Conservation (phyloP, 2,888 invertebrate species). For the Fragum sueziense region DNA sequence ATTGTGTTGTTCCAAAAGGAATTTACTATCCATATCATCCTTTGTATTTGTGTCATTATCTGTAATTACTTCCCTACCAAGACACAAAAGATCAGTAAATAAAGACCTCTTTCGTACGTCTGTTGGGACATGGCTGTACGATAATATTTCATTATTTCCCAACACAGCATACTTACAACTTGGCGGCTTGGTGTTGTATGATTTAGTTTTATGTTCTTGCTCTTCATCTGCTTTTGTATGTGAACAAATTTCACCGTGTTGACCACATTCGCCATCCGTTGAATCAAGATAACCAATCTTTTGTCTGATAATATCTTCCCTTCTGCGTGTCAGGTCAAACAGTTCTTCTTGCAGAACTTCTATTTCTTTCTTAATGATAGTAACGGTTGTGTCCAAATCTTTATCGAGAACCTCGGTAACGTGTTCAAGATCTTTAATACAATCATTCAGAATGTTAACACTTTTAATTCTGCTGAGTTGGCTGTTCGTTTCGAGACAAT, state of each 20-base stretch:
- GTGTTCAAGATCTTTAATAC: not conserved
- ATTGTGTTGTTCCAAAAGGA: not conserved
- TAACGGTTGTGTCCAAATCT: not conserved
- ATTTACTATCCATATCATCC: not conserved
- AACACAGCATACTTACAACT: too few species aligned
- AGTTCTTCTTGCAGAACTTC: not conserved
- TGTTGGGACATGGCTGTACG: too few species aligned
- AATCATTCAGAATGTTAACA: not conserved
- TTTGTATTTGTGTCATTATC: not conserved
- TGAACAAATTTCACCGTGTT: too few species aligned
- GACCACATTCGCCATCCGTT: too few species aligned
- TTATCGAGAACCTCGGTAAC: not conserved
- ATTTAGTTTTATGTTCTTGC: too few species aligned
- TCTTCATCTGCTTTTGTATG: too few species aligned
- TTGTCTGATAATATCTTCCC: not conserved
- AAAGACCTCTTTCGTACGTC: too few species aligned
- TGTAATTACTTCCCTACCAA: not conserved
- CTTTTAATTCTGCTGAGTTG: conserved; percentile 2
- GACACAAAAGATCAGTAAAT: too few species aligned
- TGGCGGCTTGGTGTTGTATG: too few species aligned
- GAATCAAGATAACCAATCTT: not conserved
- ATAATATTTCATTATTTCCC: too few species aligned
- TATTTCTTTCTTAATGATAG: not conserved
- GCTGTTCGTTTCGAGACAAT: not conserved
- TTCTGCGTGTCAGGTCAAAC: not conserved